phyloP scores from a whole-genome alignment of 2,113 vertebrate species.

The Peucedramus taeniatus region DNA sequence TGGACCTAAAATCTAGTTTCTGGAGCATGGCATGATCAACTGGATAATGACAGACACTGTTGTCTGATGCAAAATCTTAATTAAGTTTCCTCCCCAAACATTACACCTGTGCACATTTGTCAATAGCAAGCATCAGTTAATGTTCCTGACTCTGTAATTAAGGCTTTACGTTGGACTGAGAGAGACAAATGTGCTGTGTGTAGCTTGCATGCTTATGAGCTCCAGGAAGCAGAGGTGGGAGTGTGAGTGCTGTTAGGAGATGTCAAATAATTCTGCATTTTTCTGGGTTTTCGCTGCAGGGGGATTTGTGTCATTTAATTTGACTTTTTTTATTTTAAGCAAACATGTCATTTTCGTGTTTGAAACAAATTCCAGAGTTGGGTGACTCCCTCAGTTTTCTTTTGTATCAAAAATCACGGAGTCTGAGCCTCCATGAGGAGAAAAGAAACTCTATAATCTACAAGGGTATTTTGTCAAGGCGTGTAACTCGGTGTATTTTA shows the following conservation, averaged over 20 bases:
- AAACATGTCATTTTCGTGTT: neutral
- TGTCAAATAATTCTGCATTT: neutral
- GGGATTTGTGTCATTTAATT: neutral
- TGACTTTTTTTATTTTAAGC: neutral
- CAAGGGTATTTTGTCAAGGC: neutral
- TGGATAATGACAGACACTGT: neutral
- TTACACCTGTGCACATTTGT: conserved; percentile 17
- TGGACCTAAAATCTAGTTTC: neutral
- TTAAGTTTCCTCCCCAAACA: conserved; percentile 25
- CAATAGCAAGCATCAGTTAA: neutral
- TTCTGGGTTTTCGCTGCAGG: neutral
- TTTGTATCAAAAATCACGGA: neutral
- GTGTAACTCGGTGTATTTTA: accelerated
- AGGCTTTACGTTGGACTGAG: neutral
- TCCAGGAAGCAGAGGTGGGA: neutral
- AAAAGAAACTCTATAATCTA: neutral
- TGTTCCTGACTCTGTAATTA: neutral
- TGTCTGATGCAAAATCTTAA: neutral
- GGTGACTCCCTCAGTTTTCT: neutral
- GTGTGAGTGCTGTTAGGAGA: neutral
- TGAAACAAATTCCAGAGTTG: neutral
- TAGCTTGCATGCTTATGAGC: neutral
- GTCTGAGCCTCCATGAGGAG: neutral
- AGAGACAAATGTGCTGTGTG: neutral
- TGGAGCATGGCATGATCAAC: neutral